These are phyloP conservation scores for Hermatobates lingyangjiaoensis DNA, from an alignment of 1,140 invertebrate genomes.

Conservation along the genomic window DNA sequence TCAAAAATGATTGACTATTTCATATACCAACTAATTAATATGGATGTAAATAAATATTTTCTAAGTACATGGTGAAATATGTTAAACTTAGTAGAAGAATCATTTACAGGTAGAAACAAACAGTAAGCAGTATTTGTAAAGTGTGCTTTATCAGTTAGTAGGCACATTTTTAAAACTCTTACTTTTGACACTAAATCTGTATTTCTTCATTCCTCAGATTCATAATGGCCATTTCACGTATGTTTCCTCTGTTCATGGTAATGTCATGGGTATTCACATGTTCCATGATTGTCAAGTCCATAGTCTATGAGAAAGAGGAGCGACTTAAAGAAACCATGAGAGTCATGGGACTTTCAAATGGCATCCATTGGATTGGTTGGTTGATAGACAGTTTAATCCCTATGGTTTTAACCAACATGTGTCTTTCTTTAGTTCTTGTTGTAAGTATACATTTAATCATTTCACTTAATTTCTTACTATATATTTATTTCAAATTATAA, in stretches of 20 bases:
- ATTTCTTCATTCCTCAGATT: slow-evolving; percentile 25
- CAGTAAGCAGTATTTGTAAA: no score
- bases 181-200: no score
- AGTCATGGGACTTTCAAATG: slow-evolving; percentile 34
- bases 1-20: no score
- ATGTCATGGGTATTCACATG: slow-evolving; percentile 38
- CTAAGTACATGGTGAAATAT: no score
- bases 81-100: no score
- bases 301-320: slow-evolving; percentile 47
- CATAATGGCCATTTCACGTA: slow-evolving; percentile 31
- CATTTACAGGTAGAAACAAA: no score
- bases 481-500: neutral
- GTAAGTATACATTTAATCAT: slow-evolving; percentile 20
- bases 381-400: slow-evolving; percentile 35
- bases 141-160: no score
- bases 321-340: slow-evolving; percentile 39
- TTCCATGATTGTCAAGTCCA: slow-evolving; percentile 43
- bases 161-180: no score
- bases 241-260: slow-evolving; percentile 39
- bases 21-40: no score
- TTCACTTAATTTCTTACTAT: neutral
- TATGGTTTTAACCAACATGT: slow-evolving; percentile 28
- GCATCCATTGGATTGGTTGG: slow-evolving; percentile 38
- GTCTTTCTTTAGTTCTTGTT: slow-evolving; percentile 32
- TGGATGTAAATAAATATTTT: no score